Percentiles rank a stretch among this genome's conserved stretches.
phyloP scores from a whole-genome alignment of 2,888 invertebrate genomes.

The Platynereis dumerilii region DNA sequence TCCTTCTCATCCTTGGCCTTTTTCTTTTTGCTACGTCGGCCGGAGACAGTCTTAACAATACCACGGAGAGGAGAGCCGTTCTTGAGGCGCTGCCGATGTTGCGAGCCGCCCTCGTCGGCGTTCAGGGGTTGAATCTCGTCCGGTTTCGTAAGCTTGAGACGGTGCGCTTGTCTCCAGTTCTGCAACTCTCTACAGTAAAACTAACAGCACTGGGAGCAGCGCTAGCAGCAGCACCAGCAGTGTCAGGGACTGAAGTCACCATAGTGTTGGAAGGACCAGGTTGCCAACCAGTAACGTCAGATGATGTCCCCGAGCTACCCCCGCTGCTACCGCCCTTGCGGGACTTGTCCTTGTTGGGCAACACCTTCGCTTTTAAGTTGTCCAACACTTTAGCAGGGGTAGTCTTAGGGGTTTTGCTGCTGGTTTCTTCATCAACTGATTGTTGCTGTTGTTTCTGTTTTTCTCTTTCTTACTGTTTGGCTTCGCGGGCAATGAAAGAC shows the following conservation, averaged over 20 bases:
- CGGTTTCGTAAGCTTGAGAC: conserved; percentile 40
- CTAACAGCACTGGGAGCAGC: not conserved
- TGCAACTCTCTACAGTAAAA: conserved; percentile 50
- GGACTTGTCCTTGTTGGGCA: not conserved
- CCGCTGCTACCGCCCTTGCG: not conserved
- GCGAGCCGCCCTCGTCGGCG: conserved; percentile 22
- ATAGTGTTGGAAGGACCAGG: not conserved
- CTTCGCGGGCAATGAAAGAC: conserved; percentile 22
- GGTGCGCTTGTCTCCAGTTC: conserved; percentile 65
- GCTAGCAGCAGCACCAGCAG: conserved; percentile 1
- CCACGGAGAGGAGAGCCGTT: conserved; percentile 44
- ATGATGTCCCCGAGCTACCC: not conserved
- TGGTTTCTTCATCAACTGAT: not conserved
- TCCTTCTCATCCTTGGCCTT: conserved; percentile 19
- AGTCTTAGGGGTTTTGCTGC: not conserved
- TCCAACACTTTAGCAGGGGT: not conserved
- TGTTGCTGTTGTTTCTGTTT: not conserved
- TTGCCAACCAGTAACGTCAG: no score
- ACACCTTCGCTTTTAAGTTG: not conserved
- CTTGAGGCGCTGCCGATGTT: conserved; percentile 36
- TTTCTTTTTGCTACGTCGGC: conserved; percentile 31
- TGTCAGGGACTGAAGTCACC: no score
- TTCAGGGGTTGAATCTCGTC: conserved; percentile 36
- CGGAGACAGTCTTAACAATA: conserved; percentile 48
- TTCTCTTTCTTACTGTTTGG: conserved; percentile 4